Percentiles rank a stretch among this genome's conserved stretches.
phyloP scores from a whole-genome alignment of 2,797 vertebrate species.

The Pithecia hirsuta region DNA sequence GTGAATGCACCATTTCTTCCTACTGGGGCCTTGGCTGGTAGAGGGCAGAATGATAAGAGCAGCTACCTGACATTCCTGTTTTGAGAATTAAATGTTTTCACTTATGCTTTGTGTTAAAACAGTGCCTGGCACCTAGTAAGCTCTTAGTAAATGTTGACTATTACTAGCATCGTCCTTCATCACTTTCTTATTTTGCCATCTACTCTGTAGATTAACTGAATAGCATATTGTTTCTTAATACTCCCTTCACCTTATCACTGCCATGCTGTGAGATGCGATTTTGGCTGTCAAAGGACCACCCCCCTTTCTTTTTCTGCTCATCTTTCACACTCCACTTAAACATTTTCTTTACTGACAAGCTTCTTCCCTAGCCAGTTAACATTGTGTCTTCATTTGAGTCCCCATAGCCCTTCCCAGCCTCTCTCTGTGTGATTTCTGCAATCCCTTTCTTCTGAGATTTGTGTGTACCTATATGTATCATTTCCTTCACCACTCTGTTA shows the following conservation, averaged over 20 bases:
- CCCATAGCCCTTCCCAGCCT: not conserved
- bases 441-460: not conserved
- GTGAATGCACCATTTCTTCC: not conserved
- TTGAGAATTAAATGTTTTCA: not conserved
- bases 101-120: not conserved
- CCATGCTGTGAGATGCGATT: not conserved
- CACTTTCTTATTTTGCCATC: not conserved
- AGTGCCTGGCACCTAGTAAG: not conserved
- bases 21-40: not conserved
- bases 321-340: not conserved
- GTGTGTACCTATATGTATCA: not conserved
- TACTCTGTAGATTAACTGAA: not conserved
- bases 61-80: not conserved
- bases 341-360: not conserved
- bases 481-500: not conserved
- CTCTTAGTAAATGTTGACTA: not conserved
- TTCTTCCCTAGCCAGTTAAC: not conserved
- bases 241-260: not conserved
- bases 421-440: not conserved
- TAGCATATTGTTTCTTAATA: not conserved
- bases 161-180: not conserved
- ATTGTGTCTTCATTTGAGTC: not conserved
- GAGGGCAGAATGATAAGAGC: not conserved
- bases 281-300: not conserved
- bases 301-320: not conserved